A percentile compares a stretch with the other conserved stretches of the same genome.
Conservation (phyloP, 2,113 vertebrate species). For the Saimiri boliviensis region DNA sequence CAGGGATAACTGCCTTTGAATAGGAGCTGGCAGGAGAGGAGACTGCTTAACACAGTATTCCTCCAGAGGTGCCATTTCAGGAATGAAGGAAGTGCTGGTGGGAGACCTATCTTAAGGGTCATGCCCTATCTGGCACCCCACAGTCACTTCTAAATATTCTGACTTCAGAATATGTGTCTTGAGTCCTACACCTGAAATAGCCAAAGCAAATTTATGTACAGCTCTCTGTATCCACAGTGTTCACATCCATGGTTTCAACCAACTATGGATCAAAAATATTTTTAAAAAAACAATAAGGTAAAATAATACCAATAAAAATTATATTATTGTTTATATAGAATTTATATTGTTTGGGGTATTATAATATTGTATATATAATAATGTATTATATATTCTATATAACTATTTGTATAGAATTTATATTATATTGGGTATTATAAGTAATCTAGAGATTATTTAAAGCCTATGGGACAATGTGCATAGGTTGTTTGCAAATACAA, state of each 20-base stretch:
- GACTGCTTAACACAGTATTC: neutral
- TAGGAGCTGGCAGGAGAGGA: neutral
- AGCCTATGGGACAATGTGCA: neutral
- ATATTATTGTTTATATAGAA: neutral
- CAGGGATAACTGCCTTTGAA: neutral
- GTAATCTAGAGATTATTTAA: neutral
- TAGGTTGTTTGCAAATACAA: neutral
- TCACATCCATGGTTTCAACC: neutral
- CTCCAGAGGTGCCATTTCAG: neutral
- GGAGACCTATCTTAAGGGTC: neutral
- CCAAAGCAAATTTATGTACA: neutral
- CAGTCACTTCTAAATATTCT: neutral
- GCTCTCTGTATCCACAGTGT: neutral
- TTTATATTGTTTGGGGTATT: neutral
- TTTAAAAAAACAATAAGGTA: neutral
- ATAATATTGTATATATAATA: neutral
- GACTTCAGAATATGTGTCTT: neutral
- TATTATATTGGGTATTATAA: neutral
- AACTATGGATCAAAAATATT: neutral
- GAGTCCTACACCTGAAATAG: neutral
- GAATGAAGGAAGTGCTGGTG: neutral
- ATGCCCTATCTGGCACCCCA: neutral
- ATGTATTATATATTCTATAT: no score
- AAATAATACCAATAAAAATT: neutral
- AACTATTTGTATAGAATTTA: neutral